Evolutionary conservation across 2,797 vertebrate genomes (phyloP).

Genomic region (Tokudaia muenninki): DNA sequence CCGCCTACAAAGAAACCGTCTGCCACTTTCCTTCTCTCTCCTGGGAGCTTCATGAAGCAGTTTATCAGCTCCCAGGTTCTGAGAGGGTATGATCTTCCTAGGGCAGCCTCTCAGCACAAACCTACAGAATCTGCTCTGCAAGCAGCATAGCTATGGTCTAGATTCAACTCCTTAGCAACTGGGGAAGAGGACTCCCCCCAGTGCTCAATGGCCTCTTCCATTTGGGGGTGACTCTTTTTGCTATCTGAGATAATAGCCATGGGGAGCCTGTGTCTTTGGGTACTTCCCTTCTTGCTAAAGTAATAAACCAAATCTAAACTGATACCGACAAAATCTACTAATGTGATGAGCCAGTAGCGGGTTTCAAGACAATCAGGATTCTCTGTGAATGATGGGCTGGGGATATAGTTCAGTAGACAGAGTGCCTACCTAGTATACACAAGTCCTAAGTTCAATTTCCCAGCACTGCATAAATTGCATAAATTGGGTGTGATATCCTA

Average conservation of each 20-base stretch:
- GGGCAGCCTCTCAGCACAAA: background rate
- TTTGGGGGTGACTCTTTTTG: background rate
- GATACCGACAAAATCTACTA: background rate
- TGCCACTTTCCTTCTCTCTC: background rate
- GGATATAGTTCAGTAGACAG: background rate
- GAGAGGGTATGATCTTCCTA: background rate
- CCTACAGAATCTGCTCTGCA: background rate
- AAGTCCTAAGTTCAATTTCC: background rate
- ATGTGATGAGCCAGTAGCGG: background rate
- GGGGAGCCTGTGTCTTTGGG: background rate
- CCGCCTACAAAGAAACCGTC: background rate
- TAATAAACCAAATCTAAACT: constrained; percentile 27
- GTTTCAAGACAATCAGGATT: constrained; percentile 1
- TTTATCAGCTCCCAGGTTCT: background rate
- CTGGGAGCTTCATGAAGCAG: background rate
- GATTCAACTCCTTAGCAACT: background rate
- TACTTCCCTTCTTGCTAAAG: background rate
- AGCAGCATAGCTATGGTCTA: background rate
- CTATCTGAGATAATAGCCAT: background rate
- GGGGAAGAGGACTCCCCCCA: background rate
- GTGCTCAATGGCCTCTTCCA: background rate
- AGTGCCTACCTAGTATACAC: background rate
- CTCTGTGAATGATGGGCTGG: background rate
- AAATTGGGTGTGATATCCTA: background rate
- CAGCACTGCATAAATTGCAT: background rate